These are phyloP conservation scores for Sogatella furcifera DNA, from an alignment of 1,140 invertebrate species.

Conservation along the genomic window DNA sequence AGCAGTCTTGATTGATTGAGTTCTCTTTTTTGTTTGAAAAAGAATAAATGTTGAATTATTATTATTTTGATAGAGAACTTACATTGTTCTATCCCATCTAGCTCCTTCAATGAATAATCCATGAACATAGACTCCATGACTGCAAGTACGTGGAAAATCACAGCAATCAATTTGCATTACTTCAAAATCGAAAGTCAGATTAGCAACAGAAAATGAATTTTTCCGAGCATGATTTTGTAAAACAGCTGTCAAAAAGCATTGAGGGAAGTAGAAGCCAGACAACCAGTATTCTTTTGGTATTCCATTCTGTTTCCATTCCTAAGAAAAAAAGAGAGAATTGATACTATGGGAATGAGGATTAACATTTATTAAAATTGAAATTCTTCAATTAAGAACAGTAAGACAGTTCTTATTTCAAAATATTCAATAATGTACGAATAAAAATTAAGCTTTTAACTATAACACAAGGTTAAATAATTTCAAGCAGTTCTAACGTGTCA, in stretches of 20 bases:
- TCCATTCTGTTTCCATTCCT: slow-evolving; percentile 65
- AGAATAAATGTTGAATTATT: background rate
- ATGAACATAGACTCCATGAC: slow-evolving; percentile 64
- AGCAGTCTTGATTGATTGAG: too few species aligned
- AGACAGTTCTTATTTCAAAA: too few species aligned
- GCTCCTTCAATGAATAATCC: slow-evolving; percentile 79
- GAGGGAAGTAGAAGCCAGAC: slow-evolving; percentile 89
- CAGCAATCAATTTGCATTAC: slow-evolving; percentile 37
- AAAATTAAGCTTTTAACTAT: too few species aligned
- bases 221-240: slow-evolving; percentile 86
- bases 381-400: too few species aligned
- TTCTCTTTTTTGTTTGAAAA: background rate
- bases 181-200: slow-evolving; percentile 69
- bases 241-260: slow-evolving; percentile 87
- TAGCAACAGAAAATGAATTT: slow-evolving; percentile 79
- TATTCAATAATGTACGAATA: too few species aligned
- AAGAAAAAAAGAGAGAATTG: slow-evolving; percentile 11
- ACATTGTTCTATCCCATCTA: slow-evolving; percentile 54
- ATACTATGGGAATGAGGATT: too few species aligned
- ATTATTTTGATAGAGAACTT: slow-evolving; percentile 22
- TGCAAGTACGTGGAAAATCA: slow-evolving; percentile 40
- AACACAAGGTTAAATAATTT: too few species aligned
- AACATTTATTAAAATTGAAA: too few species aligned
- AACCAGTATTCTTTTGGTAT: slow-evolving; percentile 83
- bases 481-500: too few species aligned